phyloP scores from a whole-genome alignment of 2,113 vertebrate species.

The Panthera uncia region DNA sequence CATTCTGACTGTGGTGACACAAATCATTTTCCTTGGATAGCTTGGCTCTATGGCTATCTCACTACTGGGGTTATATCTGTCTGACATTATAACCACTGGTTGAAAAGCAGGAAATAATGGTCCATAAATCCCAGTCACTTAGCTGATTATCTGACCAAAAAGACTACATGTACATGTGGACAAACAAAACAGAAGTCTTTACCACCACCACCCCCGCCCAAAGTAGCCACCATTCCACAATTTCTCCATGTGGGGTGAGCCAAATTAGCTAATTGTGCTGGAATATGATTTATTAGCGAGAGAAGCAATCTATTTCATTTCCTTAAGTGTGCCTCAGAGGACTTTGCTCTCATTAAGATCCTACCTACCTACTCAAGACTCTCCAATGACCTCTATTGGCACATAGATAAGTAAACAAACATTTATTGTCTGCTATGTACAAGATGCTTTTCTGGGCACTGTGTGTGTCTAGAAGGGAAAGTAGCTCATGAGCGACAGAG shows the following conservation, averaged over 20 bases:
- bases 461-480: neutral
- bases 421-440: neutral
- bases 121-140: neutral
- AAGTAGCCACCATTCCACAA: neutral
- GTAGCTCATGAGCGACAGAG: neutral
- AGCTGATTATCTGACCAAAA: neutral
- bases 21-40: neutral
- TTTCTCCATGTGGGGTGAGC: neutral
- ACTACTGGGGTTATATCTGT: neutral
- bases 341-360: neutral
- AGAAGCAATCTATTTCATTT: constrained; percentile 25
- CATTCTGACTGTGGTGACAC: neutral
- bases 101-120: constrained; percentile 39
- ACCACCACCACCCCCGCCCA: neutral
- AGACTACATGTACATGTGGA: neutral
- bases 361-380: neutral
- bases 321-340: constrained; percentile 25
- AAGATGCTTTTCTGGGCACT: neutral
- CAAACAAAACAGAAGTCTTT: constrained; percentile 13
- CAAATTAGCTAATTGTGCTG: constrained; percentile 11
- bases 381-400: neutral
- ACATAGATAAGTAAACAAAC: neutral
- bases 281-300: neutral
- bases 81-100: neutral
- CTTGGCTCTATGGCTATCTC: neutral